A percentile compares a stretch with the other conserved stretches of the same genome.
Evolutionary conservation across 2,113 vertebrate species (phyloP).

Genomic region (Neomonachus schauinslandi): DNA sequence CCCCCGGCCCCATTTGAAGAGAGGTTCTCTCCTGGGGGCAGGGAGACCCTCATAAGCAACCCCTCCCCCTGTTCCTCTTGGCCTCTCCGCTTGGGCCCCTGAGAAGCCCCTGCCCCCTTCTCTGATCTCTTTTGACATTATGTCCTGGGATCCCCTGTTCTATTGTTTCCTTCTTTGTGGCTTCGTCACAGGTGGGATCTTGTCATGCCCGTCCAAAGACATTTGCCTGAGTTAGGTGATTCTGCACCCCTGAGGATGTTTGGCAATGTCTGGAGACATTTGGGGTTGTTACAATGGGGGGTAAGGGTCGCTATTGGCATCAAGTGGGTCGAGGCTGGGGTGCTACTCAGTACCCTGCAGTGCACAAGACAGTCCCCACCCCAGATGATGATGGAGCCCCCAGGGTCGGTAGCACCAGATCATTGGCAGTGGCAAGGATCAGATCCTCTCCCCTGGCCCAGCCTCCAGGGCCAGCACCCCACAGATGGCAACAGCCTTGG

Average conservation of each 20-base stretch:
- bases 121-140: background rate
- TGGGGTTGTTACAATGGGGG: background rate
- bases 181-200: background rate
- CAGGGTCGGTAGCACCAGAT: fast-evolving
- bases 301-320: background rate
- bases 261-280: background rate
- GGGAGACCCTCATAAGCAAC: background rate
- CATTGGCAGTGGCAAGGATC: background rate
- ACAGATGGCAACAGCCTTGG: background rate
- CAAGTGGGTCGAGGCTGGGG: background rate
- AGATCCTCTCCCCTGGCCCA: background rate
- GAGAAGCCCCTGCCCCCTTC: background rate
- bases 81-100: background rate
- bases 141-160: background rate
- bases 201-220: background rate
- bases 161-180: background rate
- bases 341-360: too few relatives aligned
- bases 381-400: background rate
- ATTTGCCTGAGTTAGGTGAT: background rate
- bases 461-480: background rate
- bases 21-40: background rate
- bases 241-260: background rate
- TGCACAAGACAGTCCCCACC: background rate
- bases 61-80: background rate
- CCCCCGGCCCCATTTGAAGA: background rate